Evolutionary conservation across 2,797 vertebrate genomes (phyloP).

Genomic region (Lophura swinhoii): DNA sequence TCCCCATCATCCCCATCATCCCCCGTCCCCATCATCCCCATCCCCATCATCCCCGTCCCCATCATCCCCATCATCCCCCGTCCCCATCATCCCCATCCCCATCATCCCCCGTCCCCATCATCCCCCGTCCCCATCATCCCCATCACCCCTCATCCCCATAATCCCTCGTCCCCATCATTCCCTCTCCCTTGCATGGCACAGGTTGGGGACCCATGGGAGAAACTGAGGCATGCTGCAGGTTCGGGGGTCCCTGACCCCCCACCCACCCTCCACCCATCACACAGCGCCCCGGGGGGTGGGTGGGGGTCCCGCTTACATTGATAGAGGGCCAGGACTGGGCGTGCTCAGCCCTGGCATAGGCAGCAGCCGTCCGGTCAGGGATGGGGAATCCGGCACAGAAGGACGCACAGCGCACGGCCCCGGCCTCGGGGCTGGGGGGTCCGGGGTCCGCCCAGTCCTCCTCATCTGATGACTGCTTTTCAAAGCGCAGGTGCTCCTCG

Average conservation of each 20-base stretch:
- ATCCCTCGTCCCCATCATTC: too few relatives aligned
- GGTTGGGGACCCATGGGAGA: fast-evolving
- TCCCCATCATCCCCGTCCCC: not conserved
- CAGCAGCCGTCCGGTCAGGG: slow-evolving; percentile 86
- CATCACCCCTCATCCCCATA: too few relatives aligned
- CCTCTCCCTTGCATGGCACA: fast-evolving
- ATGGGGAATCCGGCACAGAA: slow-evolving; percentile 93
- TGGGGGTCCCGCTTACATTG: slow-evolving; percentile 85
- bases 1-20: too few relatives aligned
- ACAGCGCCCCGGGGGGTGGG: fast-evolving
- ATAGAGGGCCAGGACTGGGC: slow-evolving; percentile 99
- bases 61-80: not conserved
- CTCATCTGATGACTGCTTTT: slow-evolving; percentile 95
- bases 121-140: too few relatives aligned
- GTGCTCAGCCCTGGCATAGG: slow-evolving; percentile 90
- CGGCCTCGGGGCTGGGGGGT: slow-evolving; percentile 86
- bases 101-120: not conserved
- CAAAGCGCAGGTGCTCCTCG: slow-evolving; percentile 90
- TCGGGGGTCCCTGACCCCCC: fast-evolving
- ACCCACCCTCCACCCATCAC: fast-evolving
- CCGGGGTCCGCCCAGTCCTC: slow-evolving; percentile 92
- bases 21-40: not conserved
- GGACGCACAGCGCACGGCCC: slow-evolving; percentile 89
- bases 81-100: too few relatives aligned
- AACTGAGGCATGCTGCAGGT: not conserved